phyloP scores from a whole-genome alignment of 64 coral and sea anemone species.

The Acropora yongei region DNA sequence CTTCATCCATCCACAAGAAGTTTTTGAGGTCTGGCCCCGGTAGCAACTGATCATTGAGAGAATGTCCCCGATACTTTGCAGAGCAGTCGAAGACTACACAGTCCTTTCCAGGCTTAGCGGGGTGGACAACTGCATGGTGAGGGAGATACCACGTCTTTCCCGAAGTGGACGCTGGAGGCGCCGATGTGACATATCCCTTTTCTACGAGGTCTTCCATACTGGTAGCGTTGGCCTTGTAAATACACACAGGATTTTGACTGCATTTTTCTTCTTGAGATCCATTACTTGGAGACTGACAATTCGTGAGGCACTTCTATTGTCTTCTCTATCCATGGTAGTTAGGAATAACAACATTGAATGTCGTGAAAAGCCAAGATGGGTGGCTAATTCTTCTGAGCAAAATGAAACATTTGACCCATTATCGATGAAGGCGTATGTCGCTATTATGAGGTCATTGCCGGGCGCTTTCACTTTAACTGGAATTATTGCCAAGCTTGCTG shows the following conservation, averaged over 20 bases:
- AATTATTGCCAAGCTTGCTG: constrained; percentile 14
- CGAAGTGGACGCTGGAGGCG: neutral
- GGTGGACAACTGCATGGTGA: neutral
- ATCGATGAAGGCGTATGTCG: neutral
- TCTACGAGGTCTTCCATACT: neutral
- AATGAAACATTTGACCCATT: constrained; percentile 10
- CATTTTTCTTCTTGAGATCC: neutral
- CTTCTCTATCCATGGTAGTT: neutral
- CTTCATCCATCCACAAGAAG: constrained; percentile 42
- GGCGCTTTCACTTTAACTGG: constrained; percentile 2
- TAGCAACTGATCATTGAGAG: neutral
- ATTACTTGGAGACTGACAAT: neutral
- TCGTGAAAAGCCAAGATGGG: neutral
- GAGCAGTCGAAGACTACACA: neutral
- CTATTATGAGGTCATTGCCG: neutral
- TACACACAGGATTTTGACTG: neutral
- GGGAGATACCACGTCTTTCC: neutral
- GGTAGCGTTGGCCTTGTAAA: neutral
- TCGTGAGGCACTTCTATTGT: neutral
- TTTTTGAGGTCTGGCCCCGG: neutral
- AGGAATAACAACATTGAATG: neutral
- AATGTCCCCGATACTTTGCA: neutral
- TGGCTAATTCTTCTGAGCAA: neutral
- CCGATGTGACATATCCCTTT: neutral
- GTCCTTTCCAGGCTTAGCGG: neutral